A percentile compares a stretch with the other conserved stretches of the same genome.
Conservation (phyloP, 2,113 vertebrate species). For the Aegotheles bennettii region DNA sequence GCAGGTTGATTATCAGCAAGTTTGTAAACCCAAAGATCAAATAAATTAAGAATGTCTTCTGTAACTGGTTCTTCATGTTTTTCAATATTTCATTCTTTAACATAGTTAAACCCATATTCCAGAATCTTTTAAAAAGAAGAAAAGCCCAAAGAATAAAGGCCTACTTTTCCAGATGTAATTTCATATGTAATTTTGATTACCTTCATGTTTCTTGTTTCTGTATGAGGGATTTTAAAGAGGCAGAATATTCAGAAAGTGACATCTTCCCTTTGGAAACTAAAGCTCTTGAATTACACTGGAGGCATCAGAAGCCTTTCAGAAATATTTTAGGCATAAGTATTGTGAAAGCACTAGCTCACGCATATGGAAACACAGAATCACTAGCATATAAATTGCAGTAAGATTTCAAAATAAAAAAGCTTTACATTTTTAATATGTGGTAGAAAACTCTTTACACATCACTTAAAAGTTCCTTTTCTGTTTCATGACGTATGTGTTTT, state of each 20-base stretch:
- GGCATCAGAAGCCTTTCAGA: not conserved
- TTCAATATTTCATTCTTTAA: not conserved
- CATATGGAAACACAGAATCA: not conserved
- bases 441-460: not conserved
- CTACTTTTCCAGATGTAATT: not conserved
- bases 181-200: not conserved
- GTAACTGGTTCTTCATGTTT: not conserved
- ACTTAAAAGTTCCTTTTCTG: not conserved
- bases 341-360: not conserved
- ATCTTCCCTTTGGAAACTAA: not conserved
- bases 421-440: not conserved
- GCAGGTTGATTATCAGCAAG: not conserved
- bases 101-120: not conserved
- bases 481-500: not conserved
- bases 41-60: not conserved
- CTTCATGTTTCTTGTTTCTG: not conserved
- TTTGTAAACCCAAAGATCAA: not conserved
- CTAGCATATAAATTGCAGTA: not conserved
- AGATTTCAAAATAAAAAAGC: not conserved
- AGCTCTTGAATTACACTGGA: not conserved
- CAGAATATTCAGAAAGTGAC: not conserved
- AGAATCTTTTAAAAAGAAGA: not conserved
- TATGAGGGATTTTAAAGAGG: not conserved
- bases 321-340: not conserved
- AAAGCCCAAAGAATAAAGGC: not conserved